Conservation (phyloP, 2,113 vertebrate genomes). For the Lampris megalopsis region DNA sequence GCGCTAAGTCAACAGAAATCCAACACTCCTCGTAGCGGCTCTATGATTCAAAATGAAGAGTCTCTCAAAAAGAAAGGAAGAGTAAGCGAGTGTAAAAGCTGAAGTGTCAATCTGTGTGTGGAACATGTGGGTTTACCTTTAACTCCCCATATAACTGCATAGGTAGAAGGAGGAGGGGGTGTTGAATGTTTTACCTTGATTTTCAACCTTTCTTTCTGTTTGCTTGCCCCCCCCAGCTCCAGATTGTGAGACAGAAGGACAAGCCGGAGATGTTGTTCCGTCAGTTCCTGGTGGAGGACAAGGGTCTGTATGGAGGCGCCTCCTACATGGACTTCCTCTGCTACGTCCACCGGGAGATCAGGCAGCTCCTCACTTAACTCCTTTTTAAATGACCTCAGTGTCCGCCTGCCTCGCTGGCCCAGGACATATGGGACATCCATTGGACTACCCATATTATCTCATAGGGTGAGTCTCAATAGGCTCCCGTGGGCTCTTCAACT, state of each 20-base stretch:
- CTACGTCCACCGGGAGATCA: slow-evolving; percentile 92
- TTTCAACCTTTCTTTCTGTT: not conserved
- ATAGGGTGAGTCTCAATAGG: slow-evolving; percentile 31
- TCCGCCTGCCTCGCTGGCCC: not conserved
- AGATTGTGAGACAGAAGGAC: slow-evolving; percentile 90
- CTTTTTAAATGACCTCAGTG: not conserved
- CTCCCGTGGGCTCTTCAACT: slow-evolving; percentile 5
- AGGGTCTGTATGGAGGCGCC: slow-evolving; percentile 88
- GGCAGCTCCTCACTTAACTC: slow-evolving; percentile 91
- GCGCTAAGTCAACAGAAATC: no score
- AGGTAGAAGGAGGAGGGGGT: no score
- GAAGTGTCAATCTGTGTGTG: no score
- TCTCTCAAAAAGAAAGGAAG: no score
- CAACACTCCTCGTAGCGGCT: no score
- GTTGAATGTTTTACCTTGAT: not conserved
- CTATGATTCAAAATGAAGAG: no score
- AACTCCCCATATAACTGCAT: not conserved
- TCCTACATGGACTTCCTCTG: slow-evolving; percentile 96
- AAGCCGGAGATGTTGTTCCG: slow-evolving; percentile 90
- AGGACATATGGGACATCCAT: slow-evolving; percentile 13
- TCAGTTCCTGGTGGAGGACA: slow-evolving; percentile 94
- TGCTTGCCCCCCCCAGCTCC: slow-evolving; percentile 79
- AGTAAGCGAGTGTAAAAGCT: no score
- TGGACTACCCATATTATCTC: slow-evolving; percentile 34
- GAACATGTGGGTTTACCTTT: no score